A percentile compares a stretch with the other conserved stretches of the same genome.
These are phyloP conservation scores for Anseranas semipalmata DNA, from an alignment of 2,113 vertebrate species.

Conservation along the genomic window DNA sequence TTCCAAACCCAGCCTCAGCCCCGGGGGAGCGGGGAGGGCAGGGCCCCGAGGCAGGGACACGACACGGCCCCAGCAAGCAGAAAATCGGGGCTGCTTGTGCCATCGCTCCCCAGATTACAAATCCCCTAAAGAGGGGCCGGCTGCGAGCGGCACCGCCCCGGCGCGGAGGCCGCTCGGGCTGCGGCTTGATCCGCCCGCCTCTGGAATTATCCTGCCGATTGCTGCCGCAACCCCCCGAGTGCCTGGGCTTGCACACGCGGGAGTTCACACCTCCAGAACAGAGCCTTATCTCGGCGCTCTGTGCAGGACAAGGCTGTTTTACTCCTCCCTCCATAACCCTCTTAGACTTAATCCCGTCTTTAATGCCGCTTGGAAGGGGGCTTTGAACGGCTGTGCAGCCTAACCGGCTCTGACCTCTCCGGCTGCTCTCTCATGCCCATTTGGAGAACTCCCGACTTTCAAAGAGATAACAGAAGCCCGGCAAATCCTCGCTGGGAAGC, in stretches of 20 bases:
- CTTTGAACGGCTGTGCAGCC: conserved; percentile 62
- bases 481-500: conserved; percentile 64
- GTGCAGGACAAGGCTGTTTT: conserved; percentile 58
- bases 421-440: conserved; percentile 51
- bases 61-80: background rate
- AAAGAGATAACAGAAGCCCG: conserved; percentile 43
- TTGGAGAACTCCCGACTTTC: conserved; percentile 42
- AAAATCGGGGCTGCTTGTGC: background rate
- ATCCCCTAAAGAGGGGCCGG: background rate
- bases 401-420: conserved; percentile 43
- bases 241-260: background rate
- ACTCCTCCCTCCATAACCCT: conserved; percentile 60
- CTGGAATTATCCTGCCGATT: background rate
- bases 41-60: no score
- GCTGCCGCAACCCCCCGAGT: background rate
- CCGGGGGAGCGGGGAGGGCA: no score
- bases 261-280: conserved; percentile 43
- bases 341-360: conserved; percentile 70
- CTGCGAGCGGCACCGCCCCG: background rate
- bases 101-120: background rate
- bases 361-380: conserved; percentile 64
- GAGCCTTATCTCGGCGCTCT: conserved; percentile 57
- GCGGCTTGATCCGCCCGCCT: conserved; percentile 10
- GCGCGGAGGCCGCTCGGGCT: background rate
- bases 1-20: background rate